phyloP scores from a whole-genome alignment of 2,888 invertebrate species.

The Catocala sponsa region DNA sequence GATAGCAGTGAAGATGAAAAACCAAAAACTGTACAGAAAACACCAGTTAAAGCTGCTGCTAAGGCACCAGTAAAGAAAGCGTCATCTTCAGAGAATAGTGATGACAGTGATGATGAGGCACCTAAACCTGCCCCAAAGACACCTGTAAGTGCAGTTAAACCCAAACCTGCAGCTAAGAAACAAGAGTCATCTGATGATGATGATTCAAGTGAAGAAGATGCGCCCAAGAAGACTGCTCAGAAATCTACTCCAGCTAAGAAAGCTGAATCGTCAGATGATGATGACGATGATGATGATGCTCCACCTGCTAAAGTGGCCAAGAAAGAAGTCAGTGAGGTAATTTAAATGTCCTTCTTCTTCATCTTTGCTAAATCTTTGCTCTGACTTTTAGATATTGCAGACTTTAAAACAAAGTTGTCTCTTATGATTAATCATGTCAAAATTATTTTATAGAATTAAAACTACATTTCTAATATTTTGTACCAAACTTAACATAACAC shows the following conservation, averaged over 20 bases:
- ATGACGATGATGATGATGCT: conserved; percentile 58
- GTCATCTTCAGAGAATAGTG: conserved; percentile 73
- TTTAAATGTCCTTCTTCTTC: conserved; percentile 2
- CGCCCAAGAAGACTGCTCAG: conserved; percentile 51
- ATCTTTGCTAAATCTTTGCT: not conserved
- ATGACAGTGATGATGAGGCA: conserved; percentile 73
- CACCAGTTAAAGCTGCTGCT: conserved; percentile 30
- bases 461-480: no score
- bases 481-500: no score
- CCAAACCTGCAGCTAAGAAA: conserved; percentile 43
- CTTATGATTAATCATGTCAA: no score
- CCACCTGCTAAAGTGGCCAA: conserved; percentile 65
- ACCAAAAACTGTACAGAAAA: conserved; percentile 46
- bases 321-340: conserved; percentile 56
- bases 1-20: conserved; percentile 72
- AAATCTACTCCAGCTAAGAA: conserved; percentile 59
- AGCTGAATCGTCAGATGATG: conserved; percentile 61
- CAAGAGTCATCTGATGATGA: conserved; percentile 56
- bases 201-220: conserved; percentile 59
- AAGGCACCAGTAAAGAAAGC: conserved; percentile 50
- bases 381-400: no score
- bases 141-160: conserved; percentile 46
- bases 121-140: conserved; percentile 56
- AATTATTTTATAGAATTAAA: no score
- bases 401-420: no score